Evolutionary conservation across 2,888 invertebrate species (phyloP), one percentile per base, ranked within the genome.

Genomic region (Andricus quercusramuli): DNA sequence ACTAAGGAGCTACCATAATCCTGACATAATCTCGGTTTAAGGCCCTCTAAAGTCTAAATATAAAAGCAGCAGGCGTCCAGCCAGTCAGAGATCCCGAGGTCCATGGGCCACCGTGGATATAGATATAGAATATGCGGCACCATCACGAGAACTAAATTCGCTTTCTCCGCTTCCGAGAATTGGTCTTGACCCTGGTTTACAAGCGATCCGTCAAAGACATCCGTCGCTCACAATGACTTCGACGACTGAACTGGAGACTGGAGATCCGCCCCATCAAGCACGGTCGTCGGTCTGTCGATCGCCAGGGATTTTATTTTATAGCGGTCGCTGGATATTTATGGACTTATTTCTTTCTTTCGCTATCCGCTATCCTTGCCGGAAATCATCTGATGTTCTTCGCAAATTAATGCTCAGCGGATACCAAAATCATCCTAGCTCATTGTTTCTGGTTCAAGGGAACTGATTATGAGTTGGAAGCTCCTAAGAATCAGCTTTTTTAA

Each of bases 191-290:
- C 85, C 82, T 86, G 89, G 87, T 91, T 91, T 91, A 91, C 88
- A 90, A 90, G 85, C 90, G 88, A 90, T 91, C 89, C 89, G 90
- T 91, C 91, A 91, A 90, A 91, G 89, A 89, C 88, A 91, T 91
- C 89, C 90, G 91, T 91, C 91, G 89, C 84, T 87, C 86, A 88
- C 90, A 89, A 88, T 89, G 88, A 90, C 88, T 86, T 85, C 81
- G 77, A 74, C 20, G 70, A 64, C 65, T 64, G 83, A 86, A 85
- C 86, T 29, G 51, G 70, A 51, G 17, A 41, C 68, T 70, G 81
- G 80, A 86, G 85, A 86, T 89, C 86, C 89, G 86, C 87, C 88
- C 89, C 88, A 87, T 86, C 87, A 62, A 77, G 77, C 64, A 77
- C 65, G 82, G 83, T 83, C 82, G 82, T 80, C 84, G 85, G 78